Conservation (phyloP, 2,797 vertebrate species). For the Myotis planiceps region DNA sequence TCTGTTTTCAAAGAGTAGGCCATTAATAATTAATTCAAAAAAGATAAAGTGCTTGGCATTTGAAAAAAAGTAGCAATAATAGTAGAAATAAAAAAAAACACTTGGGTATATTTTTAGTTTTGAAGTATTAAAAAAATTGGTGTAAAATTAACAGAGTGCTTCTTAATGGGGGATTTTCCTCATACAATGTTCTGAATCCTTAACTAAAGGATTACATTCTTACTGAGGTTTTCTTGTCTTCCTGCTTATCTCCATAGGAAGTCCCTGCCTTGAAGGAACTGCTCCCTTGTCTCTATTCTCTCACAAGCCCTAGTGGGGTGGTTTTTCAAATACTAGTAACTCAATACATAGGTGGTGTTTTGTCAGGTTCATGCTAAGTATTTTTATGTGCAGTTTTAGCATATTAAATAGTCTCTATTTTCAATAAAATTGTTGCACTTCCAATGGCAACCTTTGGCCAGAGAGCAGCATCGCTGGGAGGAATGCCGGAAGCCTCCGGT, state of each 20-base stretch:
- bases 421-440: background rate
- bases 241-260: background rate
- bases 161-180: background rate
- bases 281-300: background rate
- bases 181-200: background rate
- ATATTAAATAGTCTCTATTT: constrained; percentile 27
- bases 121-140: background rate
- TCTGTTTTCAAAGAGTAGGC: constrained; percentile 36
- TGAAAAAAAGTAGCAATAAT: background rate
- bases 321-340: constrained; percentile 28
- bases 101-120: constrained; percentile 29
- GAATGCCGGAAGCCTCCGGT: background rate
- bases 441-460: background rate
- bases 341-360: background rate
- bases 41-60: constrained; percentile 33
- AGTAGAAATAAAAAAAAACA: background rate
- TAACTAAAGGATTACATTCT: background rate
- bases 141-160: background rate
- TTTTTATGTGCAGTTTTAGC: background rate
- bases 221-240: constrained; percentile 19
- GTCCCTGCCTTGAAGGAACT: background rate
- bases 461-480: background rate
- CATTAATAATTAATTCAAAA: constrained; percentile 12
- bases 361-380: background rate
- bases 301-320: background rate